Evolutionary conservation across 2,797 vertebrate genomes (phyloP), one percentile per base, ranked within the genome.

Genomic region (Muraenolepis orangiensis): DNA sequence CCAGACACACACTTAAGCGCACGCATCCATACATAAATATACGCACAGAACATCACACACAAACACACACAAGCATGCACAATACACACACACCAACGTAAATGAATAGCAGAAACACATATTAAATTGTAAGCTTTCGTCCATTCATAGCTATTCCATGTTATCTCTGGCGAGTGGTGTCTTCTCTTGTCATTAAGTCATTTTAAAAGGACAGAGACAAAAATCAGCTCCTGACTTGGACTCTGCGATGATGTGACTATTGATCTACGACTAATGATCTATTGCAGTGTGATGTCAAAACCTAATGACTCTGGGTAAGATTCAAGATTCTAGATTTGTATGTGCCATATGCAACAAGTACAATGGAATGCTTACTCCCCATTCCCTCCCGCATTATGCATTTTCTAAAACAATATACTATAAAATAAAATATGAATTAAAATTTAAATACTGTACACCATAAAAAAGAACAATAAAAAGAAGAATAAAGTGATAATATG

Each of bases 121-220:
- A 88, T 87, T 90, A 87, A 85, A 76, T 76, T 78, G 78, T 71
- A 77, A 83, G 71, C 76, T 71, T 79, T 78, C 13, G 72, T 88
- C 85, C 84, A 86, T 88, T 87, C 86, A 85, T 79, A 85, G 75
- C 72, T 77, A 29, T 82, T 79, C 76, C 70, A 84, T 84, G 84
- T 80, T 82, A 80, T 84, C 71, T 70, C 73, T 66, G 67, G 66
- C 61, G 82, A 75, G 80, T 86, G 86, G 81, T 80, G 71, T 79
- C 69, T 81, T 76, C 78, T 73, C 74, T 77, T 88, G 70, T 46
- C 75, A 70, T 42, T 72, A 71, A 46, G 73, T 79, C 66, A 82
- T 88, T 83, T 80, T 70, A 79, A 74, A 66, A 75, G 79, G 77
- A 78, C n/a, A 3, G 29, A 6, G 42, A 80, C 84, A 88, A 87